Base-by-base conservation (phyloP, 2,888 invertebrate species). In the Galeopsomyia nigrocyanea region DNA sequence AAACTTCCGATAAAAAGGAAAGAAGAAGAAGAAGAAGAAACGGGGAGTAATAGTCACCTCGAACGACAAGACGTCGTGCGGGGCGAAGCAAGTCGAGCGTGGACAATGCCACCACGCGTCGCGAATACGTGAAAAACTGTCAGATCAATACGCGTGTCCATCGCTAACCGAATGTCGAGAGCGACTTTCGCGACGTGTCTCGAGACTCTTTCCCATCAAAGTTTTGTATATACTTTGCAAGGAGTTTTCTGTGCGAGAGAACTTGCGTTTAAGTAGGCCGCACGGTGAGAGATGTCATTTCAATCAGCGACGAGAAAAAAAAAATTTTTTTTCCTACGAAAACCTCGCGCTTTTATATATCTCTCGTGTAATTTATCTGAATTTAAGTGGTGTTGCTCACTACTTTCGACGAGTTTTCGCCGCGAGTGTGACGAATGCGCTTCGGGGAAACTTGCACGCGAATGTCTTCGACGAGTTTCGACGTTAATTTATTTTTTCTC, bases 201-300 rank as follows among this genome's bases (percentile, higher is more conserved):
- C 26, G 16, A 16, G 21, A 21, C 60, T 13, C n/a, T 55, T 51
- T 55, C 55, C 50, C 55, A 55, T 46, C 64, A 39, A 55, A 64
- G 19, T 64, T 63, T 55, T 51, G 39, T 63, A 14, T 51, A 51
- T 50, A 62, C 62, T 17, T 62, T 64, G 17, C 64, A 62, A 26
- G 26, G 26, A 58, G 51, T 68, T 68, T 49, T 16, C 60, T 26
- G 3, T 6, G 14, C 19, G 39, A 16, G 26, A 19, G 31, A 57
- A 57, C 56, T 65, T 46, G 22, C n/a, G n/a, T 9, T 19, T 7
- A 13, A 51, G 51, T n/a, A 26, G n/a, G 62, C 50, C 6, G 39
- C 22, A 47, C 21, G 22, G 46, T 63, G 58, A 62, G 64, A 69
- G 61, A 69, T 64, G 57, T 69, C 64, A 69, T 64, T 63, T 69